A percentile compares a stretch with the other conserved stretches of the same genome.
These are phyloP conservation scores for Etia nguti DNA, from an alignment of 2,113 vertebrate genomes.

Conservation along the genomic window DNA sequence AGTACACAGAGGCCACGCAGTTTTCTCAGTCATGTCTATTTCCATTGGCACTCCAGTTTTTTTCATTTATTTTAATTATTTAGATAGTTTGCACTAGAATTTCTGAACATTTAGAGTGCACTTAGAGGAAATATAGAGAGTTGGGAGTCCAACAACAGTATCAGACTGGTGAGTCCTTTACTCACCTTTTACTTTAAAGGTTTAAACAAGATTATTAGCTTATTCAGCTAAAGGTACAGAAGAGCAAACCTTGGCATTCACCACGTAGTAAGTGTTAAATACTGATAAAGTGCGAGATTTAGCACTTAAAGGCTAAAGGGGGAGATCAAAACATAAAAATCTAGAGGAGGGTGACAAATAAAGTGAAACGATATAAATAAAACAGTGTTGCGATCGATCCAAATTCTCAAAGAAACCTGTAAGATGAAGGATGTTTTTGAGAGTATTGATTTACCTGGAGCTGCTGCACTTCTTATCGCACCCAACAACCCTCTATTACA, in stretches of 20 bases:
- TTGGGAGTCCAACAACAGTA: neutral
- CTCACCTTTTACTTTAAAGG: neutral
- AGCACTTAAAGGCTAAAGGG: neutral
- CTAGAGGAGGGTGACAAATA: neutral
- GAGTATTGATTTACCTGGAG: slow-evolving; percentile 17
- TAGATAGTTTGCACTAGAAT: neutral
- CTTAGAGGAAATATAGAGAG: neutral
- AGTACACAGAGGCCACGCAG: rapidly evolving
- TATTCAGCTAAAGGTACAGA: neutral
- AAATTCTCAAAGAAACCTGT: slow-evolving; percentile 16
- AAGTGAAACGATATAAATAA: neutral
- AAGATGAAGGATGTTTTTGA: slow-evolving; percentile 9
- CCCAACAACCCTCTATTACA: neutral
- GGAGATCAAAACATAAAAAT: neutral
- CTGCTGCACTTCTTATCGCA: slow-evolving; percentile 9
- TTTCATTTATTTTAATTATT: neutral
- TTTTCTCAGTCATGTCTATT: neutral
- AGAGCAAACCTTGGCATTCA: neutral
- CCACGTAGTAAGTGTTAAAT: neutral
- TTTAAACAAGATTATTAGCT: neutral
- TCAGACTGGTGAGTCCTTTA: neutral
- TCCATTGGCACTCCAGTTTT: neutral
- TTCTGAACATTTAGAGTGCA: neutral
- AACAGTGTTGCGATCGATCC: neutral
- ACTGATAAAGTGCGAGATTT: neutral